Evolutionary conservation across 35 echinoderm and acorn worm genomes (phyloP), one percentile per base, ranked within the genome.

Genomic region (Hemicentrotus pulcherrimus): DNA sequence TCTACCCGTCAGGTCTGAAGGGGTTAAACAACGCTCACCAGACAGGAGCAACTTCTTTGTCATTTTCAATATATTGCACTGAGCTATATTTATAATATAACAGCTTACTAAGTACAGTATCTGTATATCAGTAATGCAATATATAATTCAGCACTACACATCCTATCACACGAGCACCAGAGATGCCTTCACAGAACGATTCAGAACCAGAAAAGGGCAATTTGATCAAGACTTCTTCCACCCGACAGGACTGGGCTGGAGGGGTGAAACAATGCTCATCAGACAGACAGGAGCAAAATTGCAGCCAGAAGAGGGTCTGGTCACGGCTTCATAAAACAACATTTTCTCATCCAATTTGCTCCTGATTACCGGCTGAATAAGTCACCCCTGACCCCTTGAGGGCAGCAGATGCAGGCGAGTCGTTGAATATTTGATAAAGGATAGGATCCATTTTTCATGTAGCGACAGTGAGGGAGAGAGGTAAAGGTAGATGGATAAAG

Each of bases 391-490:
- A 78, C 65, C 65, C 65, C 65, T 78, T 78, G 65, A 78, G 65
- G 65, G 65, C 65, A 78, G 65, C 65, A 28, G 24, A 28, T 18
- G 65, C 65, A 78, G 24, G 65, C 65, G 31, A 47, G 88, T 45
- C 88, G 46, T 90, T 90, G 32, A 90, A 90, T 90, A 90, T 90
- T 90, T 90, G 88, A 90, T 90, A 90, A 47, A 45, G 11, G 88
- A 90, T 32, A 9, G 14, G 88, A 90, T 90, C 88, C 46, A 90
- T 90, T 45, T 90, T 90, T 90, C 11, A 90, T 90, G 88, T 90
- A 16, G 32, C 12, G 19, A 90, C 7, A 18, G 65, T 59, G 52
- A 78, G 65, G 19, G 65, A 78, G 65, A 78, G 61, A 50, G 35
- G 24, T 24, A 70, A 89, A 46, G 87, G 87, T 59, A 46, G 45